A percentile compares a stretch with the other conserved stretches of the same genome.
Evolutionary conservation across 2,113 vertebrate genomes (phyloP).

Genomic region (Phrynocephalus versicolor): DNA sequence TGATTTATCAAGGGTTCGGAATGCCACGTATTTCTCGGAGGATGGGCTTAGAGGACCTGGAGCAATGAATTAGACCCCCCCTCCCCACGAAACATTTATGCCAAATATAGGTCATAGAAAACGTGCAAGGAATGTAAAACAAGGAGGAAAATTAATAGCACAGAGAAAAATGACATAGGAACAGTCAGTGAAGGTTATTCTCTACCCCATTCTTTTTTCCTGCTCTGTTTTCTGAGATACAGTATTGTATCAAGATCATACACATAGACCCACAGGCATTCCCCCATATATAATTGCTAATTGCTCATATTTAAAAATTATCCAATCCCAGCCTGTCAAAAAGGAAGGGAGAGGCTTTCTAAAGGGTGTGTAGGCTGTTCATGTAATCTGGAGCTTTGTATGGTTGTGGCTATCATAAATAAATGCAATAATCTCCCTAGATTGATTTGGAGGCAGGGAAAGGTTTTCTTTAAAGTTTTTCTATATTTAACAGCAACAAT

Average conservation of each 20-base stretch:
- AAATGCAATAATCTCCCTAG: background rate
- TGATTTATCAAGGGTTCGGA: conserved; percentile 31
- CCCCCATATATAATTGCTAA: background rate
- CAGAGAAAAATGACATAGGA: background rate
- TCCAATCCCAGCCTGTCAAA: background rate
- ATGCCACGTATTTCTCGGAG: conserved; percentile 24
- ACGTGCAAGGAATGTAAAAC: conserved; percentile 32
- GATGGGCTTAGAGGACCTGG: conserved; percentile 4
- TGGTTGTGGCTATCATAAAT: background rate
- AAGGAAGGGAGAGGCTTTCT: background rate
- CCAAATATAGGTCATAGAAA: conserved; percentile 22
- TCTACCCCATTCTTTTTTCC: conserved; percentile 1
- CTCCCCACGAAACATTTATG: background rate
- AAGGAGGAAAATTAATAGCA: background rate
- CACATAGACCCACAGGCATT: background rate
- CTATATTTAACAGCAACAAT: background rate
- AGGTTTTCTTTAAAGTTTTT: background rate
- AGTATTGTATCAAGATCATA: background rate
- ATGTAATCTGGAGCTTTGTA: background rate
- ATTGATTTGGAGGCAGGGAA: background rate
- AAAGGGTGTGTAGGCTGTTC: background rate
- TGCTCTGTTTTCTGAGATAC: conserved; percentile 9
- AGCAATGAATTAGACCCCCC: background rate
- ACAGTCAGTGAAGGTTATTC: background rate
- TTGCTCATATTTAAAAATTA: background rate